phyloP scores from a whole-genome alignment of 2,888 invertebrate species.

The Lochmaea capreae region DNA sequence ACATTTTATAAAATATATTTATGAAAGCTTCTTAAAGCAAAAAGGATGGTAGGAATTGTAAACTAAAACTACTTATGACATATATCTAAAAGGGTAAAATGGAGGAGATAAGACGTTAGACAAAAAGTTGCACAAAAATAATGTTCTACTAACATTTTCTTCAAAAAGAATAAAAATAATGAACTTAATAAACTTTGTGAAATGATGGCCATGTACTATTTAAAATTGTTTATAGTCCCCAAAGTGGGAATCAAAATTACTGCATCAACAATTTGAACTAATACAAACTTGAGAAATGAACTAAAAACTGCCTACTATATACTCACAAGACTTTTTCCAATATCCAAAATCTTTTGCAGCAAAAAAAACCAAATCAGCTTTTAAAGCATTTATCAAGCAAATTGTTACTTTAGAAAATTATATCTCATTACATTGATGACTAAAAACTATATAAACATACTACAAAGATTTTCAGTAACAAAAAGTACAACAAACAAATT shows the following conservation, averaged over 20 bases:
- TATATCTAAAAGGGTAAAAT: not conserved
- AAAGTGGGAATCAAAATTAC: not conserved
- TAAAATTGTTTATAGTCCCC: not conserved
- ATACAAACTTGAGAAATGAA: conserved; percentile 47
- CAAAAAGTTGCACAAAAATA: conserved; percentile 1
- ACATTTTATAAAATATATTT: too few species aligned
- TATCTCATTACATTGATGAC: not conserved
- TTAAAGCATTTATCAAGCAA: conserved; percentile 54
- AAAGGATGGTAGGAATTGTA: too few species aligned
- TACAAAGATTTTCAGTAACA: conserved; percentile 28
- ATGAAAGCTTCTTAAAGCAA: too few species aligned
- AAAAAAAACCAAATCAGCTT: conserved; percentile 49
- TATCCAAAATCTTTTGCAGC: conserved; percentile 58
- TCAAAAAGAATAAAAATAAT: not conserved
- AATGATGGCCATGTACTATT: conserved; percentile 15
- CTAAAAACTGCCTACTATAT: conserved; percentile 49
- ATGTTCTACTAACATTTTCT: not conserved
- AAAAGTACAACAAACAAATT: conserved; percentile 42
- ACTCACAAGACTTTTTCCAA: conserved; percentile 63
- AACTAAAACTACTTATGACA: not conserved
- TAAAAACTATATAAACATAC: too few species aligned
- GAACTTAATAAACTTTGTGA: conserved; percentile 15
- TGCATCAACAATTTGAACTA: not conserved
- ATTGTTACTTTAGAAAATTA: not conserved
- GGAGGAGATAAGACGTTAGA: not conserved